phyloP scores from a whole-genome alignment of 2,113 vertebrate genomes.

The Pteronura brasiliensis region DNA sequence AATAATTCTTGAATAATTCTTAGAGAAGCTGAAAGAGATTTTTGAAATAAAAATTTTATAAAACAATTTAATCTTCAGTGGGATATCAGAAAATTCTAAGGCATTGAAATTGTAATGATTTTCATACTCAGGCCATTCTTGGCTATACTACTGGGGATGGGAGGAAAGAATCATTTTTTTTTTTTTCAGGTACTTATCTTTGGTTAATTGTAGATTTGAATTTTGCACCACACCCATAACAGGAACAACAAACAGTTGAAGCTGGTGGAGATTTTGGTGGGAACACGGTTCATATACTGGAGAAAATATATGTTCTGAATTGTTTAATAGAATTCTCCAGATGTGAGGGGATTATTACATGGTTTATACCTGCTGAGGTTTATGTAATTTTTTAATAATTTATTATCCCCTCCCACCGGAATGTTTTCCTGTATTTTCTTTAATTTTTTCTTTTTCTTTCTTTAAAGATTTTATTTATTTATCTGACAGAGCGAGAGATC shows the following conservation, averaged over 20 bases:
- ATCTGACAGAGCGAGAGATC: too few species aligned
- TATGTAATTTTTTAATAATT: background rate
- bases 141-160: background rate
- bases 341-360: background rate
- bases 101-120: background rate
- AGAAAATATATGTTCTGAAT: background rate
- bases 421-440: slow-evolving; percentile 16
- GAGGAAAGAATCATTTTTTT: background rate
- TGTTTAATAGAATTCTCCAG: background rate
- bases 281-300: background rate
- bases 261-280: background rate
- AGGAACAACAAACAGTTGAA: background rate
- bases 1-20: slow-evolving; percentile 43
- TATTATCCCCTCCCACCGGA: background rate
- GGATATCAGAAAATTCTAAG: background rate
- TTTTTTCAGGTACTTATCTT: background rate
- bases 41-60: slow-evolving; percentile 8
- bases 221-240: background rate
- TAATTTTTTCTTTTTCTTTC: background rate
- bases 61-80: background rate
- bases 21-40: background rate
- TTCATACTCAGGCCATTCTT: background rate
- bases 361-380: background rate
- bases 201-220: background rate
- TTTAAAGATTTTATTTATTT: too few species aligned